These are phyloP conservation scores for Xanthostigma xanthostigma DNA, from an alignment of 2,888 invertebrate species.

Conservation along the genomic window DNA sequence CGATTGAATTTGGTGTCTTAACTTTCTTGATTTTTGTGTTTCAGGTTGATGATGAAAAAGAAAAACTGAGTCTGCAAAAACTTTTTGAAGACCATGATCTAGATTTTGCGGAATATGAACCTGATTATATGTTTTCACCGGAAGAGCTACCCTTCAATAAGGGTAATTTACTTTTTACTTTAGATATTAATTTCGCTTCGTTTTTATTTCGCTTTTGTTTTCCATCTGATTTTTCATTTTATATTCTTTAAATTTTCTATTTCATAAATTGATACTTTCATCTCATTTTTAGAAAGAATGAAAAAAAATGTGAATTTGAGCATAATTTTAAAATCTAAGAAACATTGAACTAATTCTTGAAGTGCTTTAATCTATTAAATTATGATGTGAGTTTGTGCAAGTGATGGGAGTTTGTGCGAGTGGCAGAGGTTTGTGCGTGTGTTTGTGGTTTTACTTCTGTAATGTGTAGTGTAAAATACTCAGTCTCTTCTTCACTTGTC, in stretches of 20 bases:
- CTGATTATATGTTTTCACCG: slow-evolving; percentile 2
- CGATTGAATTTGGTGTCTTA: too few species aligned
- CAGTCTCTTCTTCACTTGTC: background rate
- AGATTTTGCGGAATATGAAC: slow-evolving; percentile 1
- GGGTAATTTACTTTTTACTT: background rate
- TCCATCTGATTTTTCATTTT: background rate
- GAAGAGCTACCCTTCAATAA: slow-evolving; percentile 1
- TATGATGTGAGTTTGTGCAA: too few species aligned
- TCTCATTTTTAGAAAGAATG: background rate
- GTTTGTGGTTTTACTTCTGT: background rate
- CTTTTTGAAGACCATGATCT: background rate
- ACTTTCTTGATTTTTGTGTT: background rate
- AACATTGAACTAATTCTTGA: too few species aligned
- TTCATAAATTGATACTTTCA: background rate
- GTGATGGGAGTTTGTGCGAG: too few species aligned
- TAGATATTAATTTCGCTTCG: too few species aligned
- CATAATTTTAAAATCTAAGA: too few species aligned
- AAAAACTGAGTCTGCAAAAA: slow-evolving; percentile 1
- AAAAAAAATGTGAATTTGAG: background rate
- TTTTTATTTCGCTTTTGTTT: background rate
- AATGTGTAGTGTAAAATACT: too few species aligned
- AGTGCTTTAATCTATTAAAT: too few species aligned
- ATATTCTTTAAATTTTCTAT: background rate
- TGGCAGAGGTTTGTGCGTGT: background rate
- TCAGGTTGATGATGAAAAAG: slow-evolving; percentile 1